Evolutionary conservation across 1,140 invertebrate genomes (phyloP).

Genomic region (Bombus terrestris): DNA sequence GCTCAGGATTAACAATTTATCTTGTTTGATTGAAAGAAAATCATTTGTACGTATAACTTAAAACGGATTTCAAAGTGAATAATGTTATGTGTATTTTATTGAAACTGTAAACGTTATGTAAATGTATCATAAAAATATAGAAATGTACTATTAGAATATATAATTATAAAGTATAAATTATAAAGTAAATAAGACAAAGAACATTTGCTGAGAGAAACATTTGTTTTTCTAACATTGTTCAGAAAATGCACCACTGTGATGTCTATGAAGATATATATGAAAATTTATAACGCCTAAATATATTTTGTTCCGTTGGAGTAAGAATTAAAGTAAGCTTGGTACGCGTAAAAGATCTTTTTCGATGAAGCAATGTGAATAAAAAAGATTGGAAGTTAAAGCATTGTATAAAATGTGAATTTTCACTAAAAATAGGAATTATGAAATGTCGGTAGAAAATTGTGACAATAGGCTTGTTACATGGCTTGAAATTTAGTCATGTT

Average conservation of each 20-base stretch:
- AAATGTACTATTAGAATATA: no score
- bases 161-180: no score
- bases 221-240: no score
- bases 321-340: neutral
- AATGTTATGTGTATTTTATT: no score
- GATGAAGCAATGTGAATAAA: neutral
- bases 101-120: no score
- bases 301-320: neutral
- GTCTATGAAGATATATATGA: no score
- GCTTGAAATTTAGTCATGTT: constrained; percentile 10
- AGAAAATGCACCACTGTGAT: no score
- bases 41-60: neutral
- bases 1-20: constrained; percentile 1
- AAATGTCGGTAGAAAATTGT: neutral
- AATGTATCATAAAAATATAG: no score
- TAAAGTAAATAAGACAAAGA: no score
- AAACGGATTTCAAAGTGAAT: no score
- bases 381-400: neutral
- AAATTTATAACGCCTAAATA: no score
- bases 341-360: neutral
- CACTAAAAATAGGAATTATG: neutral
- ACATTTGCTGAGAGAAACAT: no score
- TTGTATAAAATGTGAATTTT: neutral
- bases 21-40: neutral
- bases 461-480: neutral